These are phyloP conservation scores for Rhadina sibilatrix DNA, from an alignment of 2,113 vertebrate species.

Conservation along the genomic window DNA sequence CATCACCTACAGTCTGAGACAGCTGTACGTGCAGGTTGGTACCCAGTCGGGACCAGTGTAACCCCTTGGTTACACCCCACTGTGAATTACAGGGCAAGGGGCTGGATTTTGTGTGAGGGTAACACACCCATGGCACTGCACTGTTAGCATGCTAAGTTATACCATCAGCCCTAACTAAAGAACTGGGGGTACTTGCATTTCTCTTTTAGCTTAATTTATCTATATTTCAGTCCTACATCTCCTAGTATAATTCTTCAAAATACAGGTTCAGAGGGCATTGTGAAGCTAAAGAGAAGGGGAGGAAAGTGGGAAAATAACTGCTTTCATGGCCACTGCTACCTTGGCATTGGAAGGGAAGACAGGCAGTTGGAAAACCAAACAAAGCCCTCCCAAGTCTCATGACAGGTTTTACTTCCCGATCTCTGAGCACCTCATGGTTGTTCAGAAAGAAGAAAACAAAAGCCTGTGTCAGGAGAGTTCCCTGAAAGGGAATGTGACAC, in stretches of 20 bases:
- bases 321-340: neutral
- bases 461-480: neutral
- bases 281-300: neutral
- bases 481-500: neutral
- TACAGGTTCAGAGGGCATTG: neutral
- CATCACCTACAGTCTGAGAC: neutral
- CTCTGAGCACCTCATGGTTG: neutral
- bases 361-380: neutral
- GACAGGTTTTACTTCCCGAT: neutral
- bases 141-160: neutral
- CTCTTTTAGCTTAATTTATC: neutral
- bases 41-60: neutral
- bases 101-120: neutral
- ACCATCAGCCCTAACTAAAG: neutral
- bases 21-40: accelerated
- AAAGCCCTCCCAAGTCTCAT: neutral
- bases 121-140: accelerated
- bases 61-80: neutral
- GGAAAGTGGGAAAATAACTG: neutral
- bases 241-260: neutral
- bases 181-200: neutral
- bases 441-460: neutral
- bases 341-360: neutral
- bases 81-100: neutral
- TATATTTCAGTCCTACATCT: neutral